Evolutionary conservation across 2,113 vertebrate species (phyloP).

Genomic region (Zosterops hypoxanthus): DNA sequence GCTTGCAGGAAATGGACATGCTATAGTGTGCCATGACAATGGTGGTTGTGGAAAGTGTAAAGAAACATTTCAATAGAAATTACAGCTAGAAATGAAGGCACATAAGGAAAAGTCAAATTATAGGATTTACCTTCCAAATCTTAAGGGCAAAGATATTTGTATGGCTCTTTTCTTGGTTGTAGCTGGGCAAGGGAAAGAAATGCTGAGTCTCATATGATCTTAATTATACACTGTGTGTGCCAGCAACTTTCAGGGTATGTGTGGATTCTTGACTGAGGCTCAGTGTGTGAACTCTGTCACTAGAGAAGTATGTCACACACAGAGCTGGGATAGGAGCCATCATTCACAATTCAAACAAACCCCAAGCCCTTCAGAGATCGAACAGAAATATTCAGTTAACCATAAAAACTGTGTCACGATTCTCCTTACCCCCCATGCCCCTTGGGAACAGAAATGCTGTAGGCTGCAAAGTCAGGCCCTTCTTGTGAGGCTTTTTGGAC

Average conservation of each 20-base stretch:
- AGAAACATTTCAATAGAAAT: neutral
- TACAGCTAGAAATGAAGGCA: neutral
- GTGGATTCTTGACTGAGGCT: constrained; percentile 56
- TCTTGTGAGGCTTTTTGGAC: constrained; percentile 34
- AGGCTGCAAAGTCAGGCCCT: constrained; percentile 6
- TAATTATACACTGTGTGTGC: constrained; percentile 9
- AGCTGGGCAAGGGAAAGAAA: neutral
- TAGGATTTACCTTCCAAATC: neutral
- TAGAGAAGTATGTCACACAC: constrained; percentile 53
- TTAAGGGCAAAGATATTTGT: neutral
- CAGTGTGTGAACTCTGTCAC: constrained; percentile 54
- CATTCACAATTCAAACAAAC: constrained; percentile 63
- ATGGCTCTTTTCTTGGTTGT: neutral
- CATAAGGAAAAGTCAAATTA: neutral
- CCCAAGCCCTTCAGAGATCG: constrained; percentile 39
- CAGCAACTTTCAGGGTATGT: constrained; percentile 30
- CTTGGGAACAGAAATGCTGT: constrained; percentile 35
- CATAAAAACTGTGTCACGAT: constrained; percentile 43
- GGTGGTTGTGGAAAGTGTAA: neutral
- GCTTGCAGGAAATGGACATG: neutral
- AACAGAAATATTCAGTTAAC: constrained; percentile 55
- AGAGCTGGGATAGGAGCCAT: constrained; percentile 64
- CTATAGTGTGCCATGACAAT: neutral
- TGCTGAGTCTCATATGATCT: constrained; percentile 1
- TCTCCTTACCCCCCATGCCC: neutral